Evolutionary conservation across 2,797 vertebrate species (phyloP), one percentile per base, ranked within the genome.

Genomic region (Parambassis ranga): DNA sequence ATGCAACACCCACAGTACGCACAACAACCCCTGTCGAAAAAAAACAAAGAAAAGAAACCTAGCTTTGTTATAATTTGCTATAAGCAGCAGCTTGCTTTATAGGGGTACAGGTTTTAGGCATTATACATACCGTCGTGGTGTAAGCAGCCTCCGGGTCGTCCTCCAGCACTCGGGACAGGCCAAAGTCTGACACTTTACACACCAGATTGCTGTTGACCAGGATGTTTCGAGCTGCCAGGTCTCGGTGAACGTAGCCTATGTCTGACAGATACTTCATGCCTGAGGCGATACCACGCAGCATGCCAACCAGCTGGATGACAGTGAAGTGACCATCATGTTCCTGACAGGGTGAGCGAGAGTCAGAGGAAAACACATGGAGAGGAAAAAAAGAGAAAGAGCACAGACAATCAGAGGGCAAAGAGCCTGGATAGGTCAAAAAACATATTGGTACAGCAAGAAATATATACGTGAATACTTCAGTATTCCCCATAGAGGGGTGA

Each of bases 251-350:
- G 0, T 98, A 98, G 64, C 96, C 96, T 95, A 97, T 98, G 77
- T 98, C 97, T 0, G 96, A 96, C 71, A 98, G 95, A 83, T 99
- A 97, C 82, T 95, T 98, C 96, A 99, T 97, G 68, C 96, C 97
- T 0, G 96, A 94, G 0, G 96, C 96, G 49, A 99, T 98, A 10
- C 97, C 97, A 9, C 97, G 94, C 72, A 98, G 90, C 96, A 99
- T 98, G 57, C 96, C 96, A 43, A 99, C 95, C 81, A 99, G 88
- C 91, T 99, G 97, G 84, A 99, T 94, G 68, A 97, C 93, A 0
- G 96, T 98, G 92, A 98, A 98, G 86, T 98, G 97, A 48, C 97
- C 96, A 26, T 96, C 96, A 32, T 98, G 96, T 89, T 95, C 95
- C 96, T 97, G 58, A 65, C 35, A 39, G 19, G 27, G 55, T 77